Evolutionary conservation across 2,888 invertebrate genomes (phyloP).

Genomic region (Drosophila helvetica): DNA sequence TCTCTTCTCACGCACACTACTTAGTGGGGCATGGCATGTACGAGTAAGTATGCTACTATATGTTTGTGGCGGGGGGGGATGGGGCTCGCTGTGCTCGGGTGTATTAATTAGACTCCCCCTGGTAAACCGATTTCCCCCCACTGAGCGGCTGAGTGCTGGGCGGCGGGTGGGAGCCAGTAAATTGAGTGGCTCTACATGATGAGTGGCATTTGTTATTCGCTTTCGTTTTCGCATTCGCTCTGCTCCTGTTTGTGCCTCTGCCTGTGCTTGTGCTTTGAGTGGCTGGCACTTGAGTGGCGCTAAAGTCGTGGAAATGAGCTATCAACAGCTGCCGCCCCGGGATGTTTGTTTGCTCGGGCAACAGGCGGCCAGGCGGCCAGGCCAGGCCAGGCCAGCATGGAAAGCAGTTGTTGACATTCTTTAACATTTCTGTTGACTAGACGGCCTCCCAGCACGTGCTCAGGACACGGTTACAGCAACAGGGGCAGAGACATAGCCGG

Average conservation of each 20-base stretch:
- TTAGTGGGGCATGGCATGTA: not conserved
- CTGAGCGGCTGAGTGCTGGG: conserved; percentile 18
- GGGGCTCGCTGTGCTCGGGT: conserved; percentile 16
- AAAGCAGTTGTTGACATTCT: conserved; percentile 42
- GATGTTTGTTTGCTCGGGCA: conserved; percentile 25
- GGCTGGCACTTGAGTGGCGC: conserved; percentile 61
- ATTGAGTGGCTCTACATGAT: conserved; percentile 69
- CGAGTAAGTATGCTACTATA: conserved; percentile 2
- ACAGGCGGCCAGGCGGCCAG: too few species aligned
- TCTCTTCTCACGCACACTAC: not conserved
- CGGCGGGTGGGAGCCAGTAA: conserved; percentile 31
- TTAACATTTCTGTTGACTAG: conserved; percentile 70
- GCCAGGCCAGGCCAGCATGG: conserved; percentile 30
- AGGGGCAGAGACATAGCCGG: not conserved
- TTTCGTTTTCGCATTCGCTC: conserved; percentile 8
- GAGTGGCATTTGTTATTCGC: conserved; percentile 40
- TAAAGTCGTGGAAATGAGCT: conserved; percentile 62
- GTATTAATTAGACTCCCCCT: conserved; percentile 36
- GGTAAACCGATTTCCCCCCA: conserved; percentile 5
- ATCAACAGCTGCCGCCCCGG: conserved; percentile 62
- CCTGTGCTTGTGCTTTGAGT: conserved; percentile 35
- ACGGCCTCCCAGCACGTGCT: conserved; percentile 65
- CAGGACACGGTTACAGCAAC: conserved; percentile 17
- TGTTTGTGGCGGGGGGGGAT: not conserved
- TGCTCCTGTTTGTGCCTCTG: not conserved